Conservation (phyloP, 2,888 invertebrate genomes). For the Choristoneura rosaceana region DNA sequence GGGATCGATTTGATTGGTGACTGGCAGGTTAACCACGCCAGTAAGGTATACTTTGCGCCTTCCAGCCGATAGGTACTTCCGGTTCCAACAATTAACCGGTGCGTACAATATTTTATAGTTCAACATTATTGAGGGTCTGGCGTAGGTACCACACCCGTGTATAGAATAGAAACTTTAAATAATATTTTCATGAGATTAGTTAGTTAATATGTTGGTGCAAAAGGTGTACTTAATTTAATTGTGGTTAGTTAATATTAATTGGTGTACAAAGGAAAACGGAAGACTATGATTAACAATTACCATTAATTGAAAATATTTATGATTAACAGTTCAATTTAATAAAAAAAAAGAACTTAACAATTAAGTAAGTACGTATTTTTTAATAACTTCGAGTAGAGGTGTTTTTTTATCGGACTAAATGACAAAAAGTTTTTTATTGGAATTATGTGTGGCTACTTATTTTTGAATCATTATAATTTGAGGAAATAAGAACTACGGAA, state of each 20-base stretch:
- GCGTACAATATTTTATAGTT: constrained; percentile 29
- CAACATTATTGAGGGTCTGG: constrained; percentile 22
- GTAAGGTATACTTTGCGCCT: constrained; percentile 49
- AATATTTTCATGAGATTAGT: neutral
- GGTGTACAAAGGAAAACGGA: neutral
- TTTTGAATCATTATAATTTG: no score
- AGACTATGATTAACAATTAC: neutral
- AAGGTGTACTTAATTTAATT: neutral
- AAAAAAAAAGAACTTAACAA: no score
- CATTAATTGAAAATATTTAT: neutral
- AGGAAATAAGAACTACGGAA: no score
- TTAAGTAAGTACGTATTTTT: no score
- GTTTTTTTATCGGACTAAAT: no score
- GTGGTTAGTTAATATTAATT: neutral
- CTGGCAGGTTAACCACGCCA: constrained; percentile 49
- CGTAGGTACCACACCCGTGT: neutral
- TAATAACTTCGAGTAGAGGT: no score
- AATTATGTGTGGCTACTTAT: no score
- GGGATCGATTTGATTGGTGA: constrained; percentile 53
- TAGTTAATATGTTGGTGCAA: neutral
- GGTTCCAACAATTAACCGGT: constrained; percentile 47
- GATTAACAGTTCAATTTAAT: neutral
- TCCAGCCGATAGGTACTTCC: constrained; percentile 62
- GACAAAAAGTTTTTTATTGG: no score
- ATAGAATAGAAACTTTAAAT: neutral